Evolutionary conservation across 53 echinoderm and acorn worm species (phyloP), one percentile per base, ranked within the genome.

Genomic region (Crossaster papposus): DNA sequence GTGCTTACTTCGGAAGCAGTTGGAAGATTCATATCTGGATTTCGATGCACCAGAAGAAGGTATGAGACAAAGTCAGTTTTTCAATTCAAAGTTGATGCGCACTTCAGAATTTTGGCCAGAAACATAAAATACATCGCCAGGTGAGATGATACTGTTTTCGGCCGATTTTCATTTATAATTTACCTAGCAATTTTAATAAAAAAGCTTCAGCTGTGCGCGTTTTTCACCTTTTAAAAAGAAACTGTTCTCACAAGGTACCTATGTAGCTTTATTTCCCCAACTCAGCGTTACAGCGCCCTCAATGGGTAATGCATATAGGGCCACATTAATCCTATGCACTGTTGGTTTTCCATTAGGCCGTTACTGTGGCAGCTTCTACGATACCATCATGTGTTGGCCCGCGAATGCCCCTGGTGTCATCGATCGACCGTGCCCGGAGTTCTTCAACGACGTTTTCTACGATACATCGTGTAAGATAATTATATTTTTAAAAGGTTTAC

Each of bases 341-440:
- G 26, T 83, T 68, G 28, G 20, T 23, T 23, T 11, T 83, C 32
- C 68, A 23, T 81, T 44, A 96, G 96, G 89, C 31, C 73, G 74
- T 1, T 94, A 90, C 58, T 96, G 97, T 54, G 77, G 79, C 17
- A 95, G 93, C 52, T 72, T 78, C 65, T 95, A 79, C 75, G 97
- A 96, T 70, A 24, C 79, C 33, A 92, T 96, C 55, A 78, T 89
- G 82, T 96, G 96, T 30, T 96, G 97, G 97, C 91, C 92, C 6
- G 86, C 95, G 1, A 95, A 92, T 35, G 90, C 89, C 51, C 92
- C 95, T 7, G 97, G 95, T 0, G 13, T 83, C 30, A 83, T 84
- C 36, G 79, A 53, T 53, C 72, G 78, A 65, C 64, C 90, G 22
- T 95, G 95, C 72, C 95, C 95, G 15, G 89, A 51, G 3, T 70